phyloP scores from a whole-genome alignment of 2,888 invertebrate genomes.

The Mythimna impura region DNA sequence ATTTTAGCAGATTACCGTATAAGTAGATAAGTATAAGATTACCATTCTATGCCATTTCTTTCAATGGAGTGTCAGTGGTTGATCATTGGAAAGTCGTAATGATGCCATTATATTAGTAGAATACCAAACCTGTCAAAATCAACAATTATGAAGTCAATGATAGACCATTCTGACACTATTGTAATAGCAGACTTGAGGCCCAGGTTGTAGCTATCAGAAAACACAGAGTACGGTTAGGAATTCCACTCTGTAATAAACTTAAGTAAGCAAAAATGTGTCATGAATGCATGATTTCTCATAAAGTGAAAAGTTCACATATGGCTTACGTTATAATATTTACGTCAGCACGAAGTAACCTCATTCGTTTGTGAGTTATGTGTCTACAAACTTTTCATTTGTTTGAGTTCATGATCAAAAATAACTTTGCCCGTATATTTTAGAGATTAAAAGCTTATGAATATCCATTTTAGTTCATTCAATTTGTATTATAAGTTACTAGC shows the following conservation, averaged over 20 bases:
- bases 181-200: no score
- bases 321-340: constrained; percentile 21
- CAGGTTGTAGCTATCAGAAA: no score
- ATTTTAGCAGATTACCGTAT: no score
- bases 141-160: no score
- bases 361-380: constrained; percentile 64
- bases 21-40: no score
- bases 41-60: no score
- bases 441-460: constrained; percentile 33
- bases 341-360: constrained; percentile 21
- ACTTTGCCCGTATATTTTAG: constrained; percentile 44
- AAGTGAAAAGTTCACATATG: constrained; percentile 12
- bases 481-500: constrained; percentile 16
- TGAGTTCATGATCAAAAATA: constrained; percentile 56
- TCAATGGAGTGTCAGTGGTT: no score
- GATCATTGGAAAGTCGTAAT: no score
- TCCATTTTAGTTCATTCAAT: constrained; percentile 24
- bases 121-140: no score
- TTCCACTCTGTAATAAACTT: not conserved
- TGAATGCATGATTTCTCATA: not conserved
- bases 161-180: no score
- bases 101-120: no score
- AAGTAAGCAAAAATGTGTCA: not conserved
- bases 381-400: constrained; percentile 68
- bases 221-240: no score